Evolutionary conservation across 92 coral and sea anemone species (phyloP).

Genomic region (Bergia puertoricense): DNA sequence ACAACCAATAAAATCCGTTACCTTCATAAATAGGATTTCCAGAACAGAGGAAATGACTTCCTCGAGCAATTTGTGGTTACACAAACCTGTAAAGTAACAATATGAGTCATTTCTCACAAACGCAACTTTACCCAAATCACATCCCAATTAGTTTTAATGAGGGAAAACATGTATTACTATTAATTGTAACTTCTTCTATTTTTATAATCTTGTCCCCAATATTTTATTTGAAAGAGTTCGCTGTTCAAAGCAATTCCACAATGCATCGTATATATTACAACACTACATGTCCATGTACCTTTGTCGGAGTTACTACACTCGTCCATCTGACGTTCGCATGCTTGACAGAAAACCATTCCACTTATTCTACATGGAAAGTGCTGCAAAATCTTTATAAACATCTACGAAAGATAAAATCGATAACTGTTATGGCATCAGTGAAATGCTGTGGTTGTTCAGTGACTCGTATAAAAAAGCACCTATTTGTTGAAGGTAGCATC

Average conservation of each 20-base stretch:
- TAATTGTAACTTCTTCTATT: too few relatives aligned
- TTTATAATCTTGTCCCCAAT: too few relatives aligned
- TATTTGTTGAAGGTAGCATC: neutral
- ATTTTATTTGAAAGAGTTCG: too few relatives aligned
- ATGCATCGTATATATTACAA: too few relatives aligned
- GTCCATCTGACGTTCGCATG: neutral
- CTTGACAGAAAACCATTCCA: slow-evolving; percentile 23
- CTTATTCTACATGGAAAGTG: slow-evolving; percentile 24
- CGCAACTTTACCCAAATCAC: neutral
- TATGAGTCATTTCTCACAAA: neutral
- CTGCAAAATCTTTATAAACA: slow-evolving; percentile 23
- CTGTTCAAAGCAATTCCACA: too few relatives aligned
- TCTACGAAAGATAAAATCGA: neutral
- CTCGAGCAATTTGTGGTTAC: slow-evolving; percentile 29
- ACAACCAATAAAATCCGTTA: neutral
- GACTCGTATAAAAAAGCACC: neutral
- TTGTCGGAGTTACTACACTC: neutral
- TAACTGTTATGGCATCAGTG: neutral
- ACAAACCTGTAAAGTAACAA: neutral
- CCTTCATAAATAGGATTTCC: slow-evolving; percentile 4
- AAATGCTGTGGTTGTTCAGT: neutral
- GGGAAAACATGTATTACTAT: neutral
- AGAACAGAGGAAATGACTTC: neutral
- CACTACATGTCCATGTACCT: neutral
- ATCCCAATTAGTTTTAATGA: neutral